phyloP scores from a whole-genome alignment of 2,888 invertebrate genomes.

The Macrophya alboannulata region DNA sequence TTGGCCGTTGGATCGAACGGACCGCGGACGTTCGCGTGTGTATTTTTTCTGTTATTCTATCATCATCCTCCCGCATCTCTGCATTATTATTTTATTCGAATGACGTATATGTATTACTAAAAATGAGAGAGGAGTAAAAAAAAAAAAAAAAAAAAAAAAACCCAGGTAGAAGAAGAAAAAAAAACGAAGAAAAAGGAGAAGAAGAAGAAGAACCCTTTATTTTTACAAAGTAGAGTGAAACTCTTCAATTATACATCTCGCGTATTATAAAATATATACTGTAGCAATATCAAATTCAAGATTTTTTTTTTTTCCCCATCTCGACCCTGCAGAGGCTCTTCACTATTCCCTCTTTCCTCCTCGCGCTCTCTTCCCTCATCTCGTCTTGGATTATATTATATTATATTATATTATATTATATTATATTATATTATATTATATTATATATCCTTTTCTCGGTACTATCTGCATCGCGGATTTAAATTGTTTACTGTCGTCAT shows the following conservation, averaged over 20 bases:
- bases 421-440: not conserved
- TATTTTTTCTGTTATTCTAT: not conserved
- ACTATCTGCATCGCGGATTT: slow-evolving; percentile 7
- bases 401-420: not conserved
- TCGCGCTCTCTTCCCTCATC: not conserved
- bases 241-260: not conserved
- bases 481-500: slow-evolving; percentile 4
- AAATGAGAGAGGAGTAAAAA: too few relatives aligned
- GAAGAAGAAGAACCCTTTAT: slow-evolving; percentile 19
- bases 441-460: not conserved
- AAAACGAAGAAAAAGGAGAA: not conserved
- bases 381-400: not conserved
- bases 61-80: not conserved
- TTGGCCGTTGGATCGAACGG: not conserved
- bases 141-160: not conserved
- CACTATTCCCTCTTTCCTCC: not conserved
- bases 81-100: slow-evolving; percentile 1
- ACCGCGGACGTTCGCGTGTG: not conserved
- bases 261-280: not conserved
- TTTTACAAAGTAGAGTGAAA: not conserved
- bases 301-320: not conserved
- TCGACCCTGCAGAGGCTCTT: too few relatives aligned
- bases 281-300: not conserved
- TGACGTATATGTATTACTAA: too few relatives aligned
- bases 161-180: not conserved